Conservation (phyloP, 1,140 invertebrate species). For the Saxidomus purpurata region DNA sequence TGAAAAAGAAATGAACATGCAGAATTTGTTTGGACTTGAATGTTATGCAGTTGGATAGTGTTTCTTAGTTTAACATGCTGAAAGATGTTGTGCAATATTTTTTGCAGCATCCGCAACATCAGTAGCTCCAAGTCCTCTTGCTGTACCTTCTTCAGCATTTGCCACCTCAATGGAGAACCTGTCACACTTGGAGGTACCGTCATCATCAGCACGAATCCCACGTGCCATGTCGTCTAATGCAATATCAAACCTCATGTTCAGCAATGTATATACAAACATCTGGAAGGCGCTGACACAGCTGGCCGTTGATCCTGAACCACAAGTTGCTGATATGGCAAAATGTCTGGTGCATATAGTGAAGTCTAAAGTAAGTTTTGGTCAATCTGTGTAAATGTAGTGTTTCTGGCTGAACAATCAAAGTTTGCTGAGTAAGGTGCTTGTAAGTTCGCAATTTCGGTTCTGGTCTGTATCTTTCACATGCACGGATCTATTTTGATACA, state of each 20-base stretch:
- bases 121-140: slow-evolving; percentile 57
- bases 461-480: too few species aligned
- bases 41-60: too few species aligned
- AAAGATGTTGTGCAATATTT: too few species aligned
- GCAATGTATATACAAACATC: slow-evolving; percentile 93
- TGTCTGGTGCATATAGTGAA: slow-evolving; percentile 93
- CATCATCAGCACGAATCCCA: slow-evolving; percentile 68
- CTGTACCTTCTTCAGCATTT: slow-evolving; percentile 18
- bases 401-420: too few species aligned
- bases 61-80: too few species aligned
- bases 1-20: too few species aligned
- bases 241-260: slow-evolving; percentile 74
- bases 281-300: slow-evolving; percentile 93
- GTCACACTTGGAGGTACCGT: slow-evolving; percentile 40
- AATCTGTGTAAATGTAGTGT: not conserved
- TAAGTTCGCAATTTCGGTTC: too few species aligned
- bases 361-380: slow-evolving; percentile 88
- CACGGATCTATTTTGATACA: too few species aligned
- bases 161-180: slow-evolving; percentile 64
- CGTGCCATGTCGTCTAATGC: slow-evolving; percentile 78
- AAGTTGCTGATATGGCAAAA: slow-evolving; percentile 92
- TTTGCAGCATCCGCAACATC: not conserved
- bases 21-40: too few species aligned
- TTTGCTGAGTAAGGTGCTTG: too few species aligned
- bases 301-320: slow-evolving; percentile 94